Conservation (phyloP, 2,113 vertebrate genomes). For the Silurus asotus region DNA sequence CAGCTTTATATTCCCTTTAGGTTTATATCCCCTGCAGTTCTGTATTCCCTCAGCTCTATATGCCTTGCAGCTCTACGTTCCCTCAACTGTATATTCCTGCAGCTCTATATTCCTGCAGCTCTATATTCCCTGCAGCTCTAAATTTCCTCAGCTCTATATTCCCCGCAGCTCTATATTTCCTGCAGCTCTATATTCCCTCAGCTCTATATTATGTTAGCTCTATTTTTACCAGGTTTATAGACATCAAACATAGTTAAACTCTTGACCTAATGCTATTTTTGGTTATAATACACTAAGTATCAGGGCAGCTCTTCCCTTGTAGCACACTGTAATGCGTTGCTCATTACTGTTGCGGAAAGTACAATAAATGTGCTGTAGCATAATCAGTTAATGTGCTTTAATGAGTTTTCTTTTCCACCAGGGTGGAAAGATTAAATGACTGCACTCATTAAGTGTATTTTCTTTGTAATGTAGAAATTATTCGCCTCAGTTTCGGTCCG, state of each 20-base stretch:
- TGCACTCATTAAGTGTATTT: background rate
- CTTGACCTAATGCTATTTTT: background rate
- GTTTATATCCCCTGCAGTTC: background rate
- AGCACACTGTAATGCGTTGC: background rate
- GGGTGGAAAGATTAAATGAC: background rate
- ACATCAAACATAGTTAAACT: background rate
- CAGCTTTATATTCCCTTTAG: background rate
- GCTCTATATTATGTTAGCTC: background rate
- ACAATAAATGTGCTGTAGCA: background rate
- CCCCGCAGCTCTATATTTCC: background rate
- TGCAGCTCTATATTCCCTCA: background rate
- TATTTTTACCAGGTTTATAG: background rate
- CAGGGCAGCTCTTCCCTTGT: background rate
- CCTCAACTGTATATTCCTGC: background rate
- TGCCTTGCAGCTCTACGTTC: background rate
- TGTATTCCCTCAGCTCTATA: background rate
- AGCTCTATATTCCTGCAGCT: background rate
- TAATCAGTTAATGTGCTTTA: background rate
- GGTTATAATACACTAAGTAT: background rate
- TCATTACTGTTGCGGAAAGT: background rate
- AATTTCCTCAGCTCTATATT: background rate
- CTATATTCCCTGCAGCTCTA: background rate
- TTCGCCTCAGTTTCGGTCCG: background rate
- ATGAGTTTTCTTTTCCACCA: background rate
- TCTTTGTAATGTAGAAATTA: background rate